phyloP scores from a whole-genome alignment of 2,113 vertebrate genomes.

The Cinclus mexicanus region DNA sequence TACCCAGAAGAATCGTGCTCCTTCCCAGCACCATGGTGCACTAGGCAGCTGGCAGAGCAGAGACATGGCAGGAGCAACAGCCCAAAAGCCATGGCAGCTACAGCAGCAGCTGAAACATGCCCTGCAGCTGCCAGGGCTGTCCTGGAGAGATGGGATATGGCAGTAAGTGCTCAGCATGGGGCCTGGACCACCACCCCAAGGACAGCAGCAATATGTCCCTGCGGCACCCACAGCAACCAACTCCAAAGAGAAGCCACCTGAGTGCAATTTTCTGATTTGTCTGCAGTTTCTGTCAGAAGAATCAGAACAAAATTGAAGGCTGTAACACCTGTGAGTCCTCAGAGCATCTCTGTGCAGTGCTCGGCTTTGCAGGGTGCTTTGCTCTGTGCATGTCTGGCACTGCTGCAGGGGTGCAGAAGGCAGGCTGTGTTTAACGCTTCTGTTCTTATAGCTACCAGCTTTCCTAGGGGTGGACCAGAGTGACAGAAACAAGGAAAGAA shows the following conservation, averaged over 20 bases:
- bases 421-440: not conserved
- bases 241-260: not conserved
- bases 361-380: not conserved
- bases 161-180: rapidly evolving
- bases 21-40: not conserved
- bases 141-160: rapidly evolving
- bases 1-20: rapidly evolving
- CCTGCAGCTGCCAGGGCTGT: not conserved
- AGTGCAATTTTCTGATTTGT: not conserved
- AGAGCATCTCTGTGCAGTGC: not conserved
- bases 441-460: not conserved
- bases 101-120: not conserved
- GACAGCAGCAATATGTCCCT: not conserved
- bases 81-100: not conserved
- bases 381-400: not conserved
- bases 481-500: not conserved
- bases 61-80: not conserved
- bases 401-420: not conserved
- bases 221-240: rapidly evolving
- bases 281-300: not conserved
- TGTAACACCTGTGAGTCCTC: not conserved
- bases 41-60: not conserved
- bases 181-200: rapidly evolving
- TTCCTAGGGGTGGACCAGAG: not conserved
- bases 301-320: not conserved